Evolutionary conservation across 2,797 vertebrate species (phyloP), one percentile per base, ranked within the genome.

Genomic region (Periophthalmus magnuspinnatus): DNA sequence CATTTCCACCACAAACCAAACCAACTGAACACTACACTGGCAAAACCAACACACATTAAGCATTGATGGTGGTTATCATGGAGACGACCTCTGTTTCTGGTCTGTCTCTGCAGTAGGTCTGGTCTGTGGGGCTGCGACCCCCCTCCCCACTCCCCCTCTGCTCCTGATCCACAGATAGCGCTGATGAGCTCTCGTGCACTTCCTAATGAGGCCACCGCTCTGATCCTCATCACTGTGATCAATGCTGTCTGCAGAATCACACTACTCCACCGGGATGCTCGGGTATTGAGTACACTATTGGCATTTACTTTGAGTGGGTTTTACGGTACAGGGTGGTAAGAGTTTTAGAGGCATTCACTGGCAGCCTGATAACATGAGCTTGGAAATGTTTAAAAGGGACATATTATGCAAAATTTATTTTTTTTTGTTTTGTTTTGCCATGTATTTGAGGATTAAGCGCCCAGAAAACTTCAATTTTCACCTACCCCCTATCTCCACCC

Each of bases 221-320:
- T 74, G 89, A 90, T 85, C 79, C 74, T 86, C 78, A 89, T 91
- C 87, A 74, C 76, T 79, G 41, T 45, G 86, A 88, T 91, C 88
- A 75, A 87, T 89, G 81, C 76, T 74, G 75, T 70, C 80, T 79
- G 60, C 81, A 75, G 72, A 78, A 78, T 78, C 69, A 33, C 63
- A 32, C 63, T 19, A 11, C 63, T 48, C 63, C 21, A 2, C 45
- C n/a, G 45, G 22, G 50, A 19, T 41, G 14, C 19, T 41, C 34
- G 10, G 21, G 9, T 60, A 60, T 36, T 60, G 33, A 60, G 33
- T 36, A 10, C 58, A 36, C 33, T 34, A 60, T 60, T 60, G 58
- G 58, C 58, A 36, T 60, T 60, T 59, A 17, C 22, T 56, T 56
- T 16, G 55, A 28, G 24, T 6, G 58, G 58, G 16, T 17, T 36